A percentile compares a stretch with the other conserved stretches of the same genome.
phyloP scores from a whole-genome alignment of 2,113 vertebrate species.

The Erpornis zantholeuca region DNA sequence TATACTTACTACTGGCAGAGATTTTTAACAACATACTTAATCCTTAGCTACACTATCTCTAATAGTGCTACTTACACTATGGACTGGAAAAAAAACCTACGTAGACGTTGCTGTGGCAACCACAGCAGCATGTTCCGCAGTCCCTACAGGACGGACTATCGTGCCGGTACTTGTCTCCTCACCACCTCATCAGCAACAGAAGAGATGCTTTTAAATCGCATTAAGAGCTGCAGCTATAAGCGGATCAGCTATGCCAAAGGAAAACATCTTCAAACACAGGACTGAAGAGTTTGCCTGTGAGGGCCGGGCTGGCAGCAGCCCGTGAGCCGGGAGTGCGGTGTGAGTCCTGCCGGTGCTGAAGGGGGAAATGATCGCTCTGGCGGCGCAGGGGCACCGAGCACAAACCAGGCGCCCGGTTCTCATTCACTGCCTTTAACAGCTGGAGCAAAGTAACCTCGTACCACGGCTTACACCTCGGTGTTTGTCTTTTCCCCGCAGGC shows the following conservation, averaged over 20 bases:
- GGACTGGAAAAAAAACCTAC: rapidly evolving
- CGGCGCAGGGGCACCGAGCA: not conserved
- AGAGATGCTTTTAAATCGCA: not conserved
- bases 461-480: rapidly evolving
- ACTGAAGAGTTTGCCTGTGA: too few relatives aligned
- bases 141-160: rapidly evolving
- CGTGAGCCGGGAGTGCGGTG: rapidly evolving
- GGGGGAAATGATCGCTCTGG: rapidly evolving
- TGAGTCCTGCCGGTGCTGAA: rapidly evolving
- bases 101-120: not conserved
- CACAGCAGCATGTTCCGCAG: rapidly evolving
- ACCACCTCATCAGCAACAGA: not conserved
- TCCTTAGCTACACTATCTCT: not conserved
- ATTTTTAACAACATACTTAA: not conserved
- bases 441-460: not conserved
- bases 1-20: not conserved
- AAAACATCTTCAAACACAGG: not conserved
- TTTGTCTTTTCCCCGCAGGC: rapidly evolving
- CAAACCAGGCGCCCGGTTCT: not conserved
- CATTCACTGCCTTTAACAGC: not conserved
- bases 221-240: not conserved
- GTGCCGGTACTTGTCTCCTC: rapidly evolving
- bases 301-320: not conserved
- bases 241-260: not conserved
- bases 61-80: not conserved